Conservation (phyloP, 2,797 vertebrate species). For the Sibirionetta formosa region DNA sequence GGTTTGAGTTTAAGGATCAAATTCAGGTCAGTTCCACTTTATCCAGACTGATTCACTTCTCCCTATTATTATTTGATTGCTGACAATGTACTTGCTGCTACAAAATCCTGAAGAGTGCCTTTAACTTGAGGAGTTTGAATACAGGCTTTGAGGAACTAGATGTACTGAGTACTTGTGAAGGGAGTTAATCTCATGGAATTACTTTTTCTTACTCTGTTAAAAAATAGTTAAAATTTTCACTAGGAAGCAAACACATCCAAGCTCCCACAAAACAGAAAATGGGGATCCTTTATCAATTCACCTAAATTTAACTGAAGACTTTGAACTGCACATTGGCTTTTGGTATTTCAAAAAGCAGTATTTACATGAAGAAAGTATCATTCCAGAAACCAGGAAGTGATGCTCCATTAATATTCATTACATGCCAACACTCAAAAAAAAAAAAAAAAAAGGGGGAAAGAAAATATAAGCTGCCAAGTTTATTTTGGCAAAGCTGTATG, state of each 20-base stretch:
- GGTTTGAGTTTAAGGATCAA: slow-evolving; percentile 26
- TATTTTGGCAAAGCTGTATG: slow-evolving; percentile 65
- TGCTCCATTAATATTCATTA: slow-evolving; percentile 72
- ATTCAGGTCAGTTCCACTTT: slow-evolving; percentile 5
- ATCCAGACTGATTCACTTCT: background rate
- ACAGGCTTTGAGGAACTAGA: background rate
- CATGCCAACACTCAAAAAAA: slow-evolving; percentile 65
- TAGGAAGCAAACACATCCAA: slow-evolving; percentile 3
- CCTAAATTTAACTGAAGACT: slow-evolving; percentile 27
- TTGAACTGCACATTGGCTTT: slow-evolving; percentile 1
- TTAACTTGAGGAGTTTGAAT: background rate
- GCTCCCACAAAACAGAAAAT: background rate
- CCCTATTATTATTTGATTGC: background rate
- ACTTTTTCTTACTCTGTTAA: slow-evolving; percentile 11
- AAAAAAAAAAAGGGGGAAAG: slow-evolving; percentile 42
- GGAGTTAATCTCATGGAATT: background rate
- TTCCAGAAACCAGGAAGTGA: slow-evolving; percentile 68
- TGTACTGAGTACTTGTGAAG: background rate
- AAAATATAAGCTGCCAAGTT: slow-evolving; percentile 66
- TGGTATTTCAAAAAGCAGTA: slow-evolving; percentile 48
- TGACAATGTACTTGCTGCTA: background rate
- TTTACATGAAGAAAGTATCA: slow-evolving; percentile 68
- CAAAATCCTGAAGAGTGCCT: background rate
- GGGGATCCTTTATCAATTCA: background rate
- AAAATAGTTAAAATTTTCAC: slow-evolving; percentile 5